These are phyloP conservation scores for Pristiophorus japonicus DNA, from an alignment of 2,113 vertebrate genomes.

Conservation along the genomic window DNA sequence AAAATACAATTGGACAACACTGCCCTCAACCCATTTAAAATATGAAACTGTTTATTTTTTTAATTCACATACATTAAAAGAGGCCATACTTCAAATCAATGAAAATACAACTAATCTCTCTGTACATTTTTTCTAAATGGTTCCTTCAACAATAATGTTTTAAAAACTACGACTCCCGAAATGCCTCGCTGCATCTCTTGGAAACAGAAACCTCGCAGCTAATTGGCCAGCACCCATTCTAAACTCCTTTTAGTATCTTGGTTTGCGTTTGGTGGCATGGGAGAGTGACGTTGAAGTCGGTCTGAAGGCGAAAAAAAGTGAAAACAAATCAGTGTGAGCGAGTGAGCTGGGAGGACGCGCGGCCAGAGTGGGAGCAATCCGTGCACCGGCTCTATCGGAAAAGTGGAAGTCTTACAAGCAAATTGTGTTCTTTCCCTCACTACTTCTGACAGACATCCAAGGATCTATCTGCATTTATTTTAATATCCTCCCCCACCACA, in stretches of 20 bases:
- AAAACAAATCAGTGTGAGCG: slow-evolving; percentile 16
- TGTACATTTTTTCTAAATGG: neutral
- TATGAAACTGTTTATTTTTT: too few relatives aligned
- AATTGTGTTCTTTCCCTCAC: neutral
- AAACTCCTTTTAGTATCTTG: neutral
- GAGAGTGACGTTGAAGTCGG: neutral
- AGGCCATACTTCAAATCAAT: neutral
- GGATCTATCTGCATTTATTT: neutral
- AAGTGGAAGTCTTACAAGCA: neutral
- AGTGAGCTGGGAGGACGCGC: neutral
- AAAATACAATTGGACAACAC: too few relatives aligned
- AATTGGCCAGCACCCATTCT: neutral
- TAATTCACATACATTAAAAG: too few relatives aligned
- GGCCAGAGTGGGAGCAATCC: neutral
- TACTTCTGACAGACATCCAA: neutral
- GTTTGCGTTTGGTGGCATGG: neutral
- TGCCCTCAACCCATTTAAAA: too few relatives aligned
- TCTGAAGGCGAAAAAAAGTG: neutral
- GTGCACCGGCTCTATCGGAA: neutral
- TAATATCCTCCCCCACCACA: neutral
- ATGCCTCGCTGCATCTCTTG: neutral
- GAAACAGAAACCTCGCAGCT: neutral
- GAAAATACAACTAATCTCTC: too few relatives aligned
- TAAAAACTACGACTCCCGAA: neutral
- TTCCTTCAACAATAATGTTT: neutral